Evolutionary conservation across 37 sponge, comb jelly and placozoan species (phyloP), one percentile per base, ranked within the genome.

Genomic region (Haliclona indistincta): DNA sequence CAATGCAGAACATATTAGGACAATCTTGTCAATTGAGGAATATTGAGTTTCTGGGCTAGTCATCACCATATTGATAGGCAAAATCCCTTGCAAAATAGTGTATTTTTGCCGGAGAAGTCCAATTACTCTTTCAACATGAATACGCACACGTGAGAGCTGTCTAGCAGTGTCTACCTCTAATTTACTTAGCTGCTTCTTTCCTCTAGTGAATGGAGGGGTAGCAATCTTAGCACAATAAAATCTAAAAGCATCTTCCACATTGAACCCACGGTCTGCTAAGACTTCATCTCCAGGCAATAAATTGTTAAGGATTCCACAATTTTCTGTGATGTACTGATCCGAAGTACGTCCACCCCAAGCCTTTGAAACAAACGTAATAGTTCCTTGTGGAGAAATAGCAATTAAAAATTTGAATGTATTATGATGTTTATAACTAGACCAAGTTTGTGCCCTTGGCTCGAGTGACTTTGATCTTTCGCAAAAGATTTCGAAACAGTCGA

Each of bases 321-420:
- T 22, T 75, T 66, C 63, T 20, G 56, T 63, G 22, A 70, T 5
- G 42, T 70, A 20, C n/a, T 63, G 30, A 29, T 76, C 77, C 11
- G 77, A 62, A 17, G 40, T 49, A 11, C 64, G 25, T n/a, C 77
- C 65, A 20, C 77, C 65, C 77, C 77, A 76, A 42, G 43, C 33
- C 4, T 62, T 6, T n/a, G 70, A 79, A 4, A 79, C 8, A 47
- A 72, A 80, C 11, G 47, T 61, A 10, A 71, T 60, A 40, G 71
- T 43, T 20, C 81, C 71, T 28, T 20, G 11, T 37, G 81, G 81
- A 11, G 81, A 54, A 60, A 80, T 80, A 0, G 56, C 71, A 4
- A 80, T 54, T 15, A 80, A 36, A 80, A 71, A 80, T 54, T 80
- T 80, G 7, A 71, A 47, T 19, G 81, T 80, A 35, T 80, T 80